Base-by-base conservation (phyloP, 2,113 vertebrate genomes). In the Caretta caretta region DNA sequence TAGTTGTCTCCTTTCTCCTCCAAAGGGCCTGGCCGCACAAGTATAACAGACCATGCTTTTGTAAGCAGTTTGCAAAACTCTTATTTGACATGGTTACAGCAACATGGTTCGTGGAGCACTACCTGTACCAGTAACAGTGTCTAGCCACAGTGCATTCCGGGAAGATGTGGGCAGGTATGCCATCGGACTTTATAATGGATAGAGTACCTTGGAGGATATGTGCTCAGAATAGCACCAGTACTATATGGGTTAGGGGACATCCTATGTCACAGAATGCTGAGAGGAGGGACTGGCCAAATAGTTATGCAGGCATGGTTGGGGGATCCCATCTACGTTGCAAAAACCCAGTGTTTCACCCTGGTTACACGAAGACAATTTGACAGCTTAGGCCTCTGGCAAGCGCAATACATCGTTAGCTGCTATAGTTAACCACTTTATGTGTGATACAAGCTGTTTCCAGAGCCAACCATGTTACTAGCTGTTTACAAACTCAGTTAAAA, bases 1-100 rank as follows among this genome's bases (percentile, higher is more conserved):
- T 92, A 50, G 13, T 19, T 76, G 56, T 96, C 22, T 94, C 29
- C 8, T 38, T 94, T 88, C 17, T 95, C 49, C 50, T 29, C 35
- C 16, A 38, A 72, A 72, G 65, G 35, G 62, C 62, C 72, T 93
- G 35, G 62, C 59, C 35, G n/a, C 87, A 42, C 76, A 89, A 8
- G 75, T 53, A 46, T 51, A 88, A 46, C 49, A 82, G 42, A 57
- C 27, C 83, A 57, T 84, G 69, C 46, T 94, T 27, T 78, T 42
- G 27, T 0, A 56, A 24, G 10, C 3, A 1, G 5, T 35, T 5
- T 42, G 2, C 87, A 80, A 9, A 83, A 27, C 80, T 29, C 1
- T 46, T 89, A 10, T 82, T 59, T 46, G 49, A 35, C 9, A 54
- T 87, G 1, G 0, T 92, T 56, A 82, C 76, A 87, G 50, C 82